Conservation (phyloP, 2,113 vertebrate species). For the Dinomys branickii region DNA sequence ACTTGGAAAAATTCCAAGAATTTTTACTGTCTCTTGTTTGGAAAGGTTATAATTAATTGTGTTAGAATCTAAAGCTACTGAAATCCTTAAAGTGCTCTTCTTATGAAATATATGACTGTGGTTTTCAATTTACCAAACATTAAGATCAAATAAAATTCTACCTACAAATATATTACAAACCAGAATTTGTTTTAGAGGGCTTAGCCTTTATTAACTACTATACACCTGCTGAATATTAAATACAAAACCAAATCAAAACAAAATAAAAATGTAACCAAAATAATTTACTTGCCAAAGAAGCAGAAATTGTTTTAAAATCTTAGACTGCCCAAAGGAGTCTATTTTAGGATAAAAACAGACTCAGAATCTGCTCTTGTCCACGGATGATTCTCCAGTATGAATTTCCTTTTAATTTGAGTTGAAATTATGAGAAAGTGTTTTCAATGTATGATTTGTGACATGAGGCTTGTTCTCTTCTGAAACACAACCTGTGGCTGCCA, state of each 20-base stretch:
- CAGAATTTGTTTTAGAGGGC: background rate
- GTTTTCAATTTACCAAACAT: constrained; percentile 41
- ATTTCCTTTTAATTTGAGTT: constrained; percentile 13
- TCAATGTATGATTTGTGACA: background rate
- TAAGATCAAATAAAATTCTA: constrained; percentile 45
- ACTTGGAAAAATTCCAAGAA: constrained; percentile 47
- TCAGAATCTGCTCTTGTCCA: background rate
- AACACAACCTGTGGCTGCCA: background rate
- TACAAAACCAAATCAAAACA: background rate
- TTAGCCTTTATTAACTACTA: background rate
- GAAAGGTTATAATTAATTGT: constrained; percentile 38
- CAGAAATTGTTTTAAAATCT: constrained; percentile 19
- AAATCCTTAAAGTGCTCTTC: constrained; percentile 35
- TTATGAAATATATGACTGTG: background rate
- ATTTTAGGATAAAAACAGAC: background rate
- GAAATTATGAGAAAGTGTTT: constrained; percentile 48
- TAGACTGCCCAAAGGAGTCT: background rate
- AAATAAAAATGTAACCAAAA: background rate
- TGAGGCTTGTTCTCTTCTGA: background rate
- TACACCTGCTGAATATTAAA: constrained; percentile 21
- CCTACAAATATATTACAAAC: background rate
- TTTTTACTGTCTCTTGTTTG: constrained; percentile 49
- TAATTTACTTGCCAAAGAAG: constrained; percentile 4
- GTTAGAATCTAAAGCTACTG: constrained; percentile 38
- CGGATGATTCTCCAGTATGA: background rate